phyloP scores from a whole-genome alignment of 2,888 invertebrate species.

The Cacoxenus indagator region DNA sequence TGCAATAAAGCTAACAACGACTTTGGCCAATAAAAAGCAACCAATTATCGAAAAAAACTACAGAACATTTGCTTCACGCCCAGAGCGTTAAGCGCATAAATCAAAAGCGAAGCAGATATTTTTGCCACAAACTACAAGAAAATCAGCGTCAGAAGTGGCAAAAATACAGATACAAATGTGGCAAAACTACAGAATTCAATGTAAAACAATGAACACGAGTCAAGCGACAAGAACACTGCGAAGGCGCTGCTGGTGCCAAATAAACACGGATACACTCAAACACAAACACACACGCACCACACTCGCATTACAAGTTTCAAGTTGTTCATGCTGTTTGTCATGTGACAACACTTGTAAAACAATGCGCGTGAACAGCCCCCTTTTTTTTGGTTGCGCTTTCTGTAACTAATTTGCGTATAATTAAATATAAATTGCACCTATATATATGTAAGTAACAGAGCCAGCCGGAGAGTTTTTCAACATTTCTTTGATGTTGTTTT shows the following conservation, averaged over 20 bases:
- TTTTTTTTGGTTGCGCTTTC: slow-evolving; percentile 21
- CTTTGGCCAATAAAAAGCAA: too few relatives aligned
- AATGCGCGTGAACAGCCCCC: not conserved
- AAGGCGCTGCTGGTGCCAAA: slow-evolving; percentile 9
- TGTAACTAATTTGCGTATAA: slow-evolving; percentile 64
- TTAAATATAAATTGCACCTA: slow-evolving; percentile 68
- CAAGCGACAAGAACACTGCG: not conserved
- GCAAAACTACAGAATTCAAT: not conserved
- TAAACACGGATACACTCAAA: too few relatives aligned
- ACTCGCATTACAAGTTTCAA: not conserved
- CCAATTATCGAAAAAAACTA: not conserved
- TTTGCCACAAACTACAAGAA: not conserved
- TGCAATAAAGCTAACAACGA: too few relatives aligned
- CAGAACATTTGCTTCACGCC: not conserved
- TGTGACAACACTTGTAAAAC: slow-evolving; percentile 54
- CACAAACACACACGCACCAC: too few relatives aligned
- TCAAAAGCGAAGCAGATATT: not conserved
- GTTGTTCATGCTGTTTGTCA: slow-evolving; percentile 51
- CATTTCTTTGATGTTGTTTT: not conserved
- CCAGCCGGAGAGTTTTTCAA: too few relatives aligned
- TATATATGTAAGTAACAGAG: not conserved
- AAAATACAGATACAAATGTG: not conserved
- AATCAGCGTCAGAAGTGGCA: not conserved
- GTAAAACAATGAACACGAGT: not conserved
- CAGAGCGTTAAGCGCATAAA: not conserved